Conservation (phyloP, 1,140 invertebrate species). For the Meloidogyne floridensis region DNA sequence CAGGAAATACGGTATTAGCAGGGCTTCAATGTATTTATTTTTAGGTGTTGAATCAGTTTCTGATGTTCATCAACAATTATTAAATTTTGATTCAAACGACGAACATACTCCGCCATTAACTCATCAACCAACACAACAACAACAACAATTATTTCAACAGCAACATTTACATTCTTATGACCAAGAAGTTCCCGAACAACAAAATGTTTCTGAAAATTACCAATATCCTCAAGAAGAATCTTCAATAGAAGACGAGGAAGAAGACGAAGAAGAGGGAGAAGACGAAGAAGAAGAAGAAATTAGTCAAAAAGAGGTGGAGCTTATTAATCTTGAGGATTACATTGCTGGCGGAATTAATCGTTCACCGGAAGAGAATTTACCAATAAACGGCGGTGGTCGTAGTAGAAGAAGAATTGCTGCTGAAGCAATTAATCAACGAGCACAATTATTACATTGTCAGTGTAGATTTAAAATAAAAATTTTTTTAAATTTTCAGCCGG, state of each 20-base stretch:
- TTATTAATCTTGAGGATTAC: not conserved
- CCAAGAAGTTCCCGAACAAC: not conserved
- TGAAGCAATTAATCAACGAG: not conserved
- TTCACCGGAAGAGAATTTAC: not conserved
- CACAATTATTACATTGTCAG: not conserved
- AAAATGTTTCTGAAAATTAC: not conserved
- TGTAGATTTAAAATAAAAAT: not conserved
- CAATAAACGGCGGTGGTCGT: not conserved
- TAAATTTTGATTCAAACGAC: constrained; percentile 2
- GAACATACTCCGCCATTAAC: constrained; percentile 34
- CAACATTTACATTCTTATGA: not conserved
- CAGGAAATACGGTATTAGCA: too few species aligned
- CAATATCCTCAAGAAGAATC: not conserved
- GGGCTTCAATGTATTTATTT: not conserved
- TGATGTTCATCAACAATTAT: constrained; percentile 7
- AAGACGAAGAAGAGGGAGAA: not conserved
- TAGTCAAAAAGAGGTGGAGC: not conserved
- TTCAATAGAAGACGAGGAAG: not conserved
- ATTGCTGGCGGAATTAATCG: not conserved
- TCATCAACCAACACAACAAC: not conserved
- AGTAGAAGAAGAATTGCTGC: not conserved
- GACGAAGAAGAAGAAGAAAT: not conserved
- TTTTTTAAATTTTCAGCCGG: constrained; percentile 75
- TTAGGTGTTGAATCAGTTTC: constrained; percentile 1
- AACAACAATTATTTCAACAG: not conserved